Percentiles rank a stretch among this genome's conserved stretches.
Conservation (phyloP, 2,888 invertebrate genomes). For the Sturmia bella region DNA sequence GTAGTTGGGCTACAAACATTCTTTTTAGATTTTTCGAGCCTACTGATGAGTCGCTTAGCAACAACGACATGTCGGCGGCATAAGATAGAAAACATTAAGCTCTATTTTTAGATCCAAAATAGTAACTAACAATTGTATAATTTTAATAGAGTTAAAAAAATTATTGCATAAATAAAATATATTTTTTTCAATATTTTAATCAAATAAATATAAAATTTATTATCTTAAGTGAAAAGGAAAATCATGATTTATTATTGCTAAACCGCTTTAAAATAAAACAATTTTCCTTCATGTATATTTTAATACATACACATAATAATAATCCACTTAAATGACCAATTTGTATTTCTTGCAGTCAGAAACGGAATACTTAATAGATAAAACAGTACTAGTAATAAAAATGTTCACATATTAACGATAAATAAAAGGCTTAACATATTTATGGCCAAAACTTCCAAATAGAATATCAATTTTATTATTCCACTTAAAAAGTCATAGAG, state of each 20-base stretch:
- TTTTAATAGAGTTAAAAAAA: too few species aligned
- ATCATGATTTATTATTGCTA: constrained; percentile 51
- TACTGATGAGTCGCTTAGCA: too few species aligned
- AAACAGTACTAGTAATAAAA: neutral
- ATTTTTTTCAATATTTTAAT: too few species aligned
- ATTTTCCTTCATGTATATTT: constrained; percentile 24
- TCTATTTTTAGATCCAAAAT: too few species aligned
- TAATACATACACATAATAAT: constrained; percentile 24
- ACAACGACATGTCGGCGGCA: too few species aligned
- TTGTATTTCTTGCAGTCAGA: constrained; percentile 23
- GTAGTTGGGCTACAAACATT: too few species aligned
- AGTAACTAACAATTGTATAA: too few species aligned
- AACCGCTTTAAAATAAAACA: constrained; percentile 41
- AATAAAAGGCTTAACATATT: constrained; percentile 67
- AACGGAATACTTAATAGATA: neutral
- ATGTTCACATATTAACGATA: constrained; percentile 43
- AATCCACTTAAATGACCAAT: constrained; percentile 51
- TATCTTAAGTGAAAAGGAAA: neutral
- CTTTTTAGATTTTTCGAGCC: too few species aligned
- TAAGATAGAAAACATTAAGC: too few species aligned
- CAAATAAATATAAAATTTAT: too few species aligned
- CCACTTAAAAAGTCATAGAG: constrained; percentile 28
- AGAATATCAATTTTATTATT: constrained; percentile 43
- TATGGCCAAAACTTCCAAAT: constrained; percentile 43
- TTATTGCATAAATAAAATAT: too few species aligned